These are phyloP conservation scores for Caenorhabditis remanei DNA, from an alignment of 1,140 invertebrate species.

Conservation along the genomic window DNA sequence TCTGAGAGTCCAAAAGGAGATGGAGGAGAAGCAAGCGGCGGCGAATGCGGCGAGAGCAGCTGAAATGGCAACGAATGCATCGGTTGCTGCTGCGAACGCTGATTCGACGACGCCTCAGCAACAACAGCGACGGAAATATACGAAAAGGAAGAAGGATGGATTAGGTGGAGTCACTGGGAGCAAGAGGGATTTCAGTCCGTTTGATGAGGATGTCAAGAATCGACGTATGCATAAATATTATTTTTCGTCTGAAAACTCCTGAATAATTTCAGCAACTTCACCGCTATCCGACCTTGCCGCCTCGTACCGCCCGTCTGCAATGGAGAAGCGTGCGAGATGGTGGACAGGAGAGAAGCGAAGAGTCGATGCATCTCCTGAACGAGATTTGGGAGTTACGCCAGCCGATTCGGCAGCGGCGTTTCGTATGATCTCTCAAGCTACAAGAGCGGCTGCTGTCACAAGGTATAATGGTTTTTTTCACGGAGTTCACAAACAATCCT, in stretches of 20 bases:
- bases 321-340: conserved; percentile 69
- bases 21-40: conserved; percentile 18
- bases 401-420: conserved; percentile 68
- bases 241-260: background rate
- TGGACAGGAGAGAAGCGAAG: conserved; percentile 69
- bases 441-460: conserved; percentile 67
- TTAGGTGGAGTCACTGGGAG: background rate
- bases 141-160: conserved; percentile 22
- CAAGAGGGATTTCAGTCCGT: conserved; percentile 21
- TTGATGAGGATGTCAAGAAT: conserved; percentile 17
- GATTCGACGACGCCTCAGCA: background rate
- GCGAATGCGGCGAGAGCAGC: background rate
- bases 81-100: background rate
- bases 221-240: background rate
- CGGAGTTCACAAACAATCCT: background rate
- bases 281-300: conserved; percentile 65
- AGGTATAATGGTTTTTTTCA: conserved; percentile 23
- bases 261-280: conserved; percentile 59
- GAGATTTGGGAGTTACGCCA: conserved; percentile 27
- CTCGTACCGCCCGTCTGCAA: conserved; percentile 65
- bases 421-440: conserved; percentile 70
- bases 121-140: conserved; percentile 23
- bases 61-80: background rate
- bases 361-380: conserved; percentile 63
- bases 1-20: conserved; percentile 6